phyloP scores from a whole-genome alignment of 2,113 vertebrate species.

The Prinia subflava region DNA sequence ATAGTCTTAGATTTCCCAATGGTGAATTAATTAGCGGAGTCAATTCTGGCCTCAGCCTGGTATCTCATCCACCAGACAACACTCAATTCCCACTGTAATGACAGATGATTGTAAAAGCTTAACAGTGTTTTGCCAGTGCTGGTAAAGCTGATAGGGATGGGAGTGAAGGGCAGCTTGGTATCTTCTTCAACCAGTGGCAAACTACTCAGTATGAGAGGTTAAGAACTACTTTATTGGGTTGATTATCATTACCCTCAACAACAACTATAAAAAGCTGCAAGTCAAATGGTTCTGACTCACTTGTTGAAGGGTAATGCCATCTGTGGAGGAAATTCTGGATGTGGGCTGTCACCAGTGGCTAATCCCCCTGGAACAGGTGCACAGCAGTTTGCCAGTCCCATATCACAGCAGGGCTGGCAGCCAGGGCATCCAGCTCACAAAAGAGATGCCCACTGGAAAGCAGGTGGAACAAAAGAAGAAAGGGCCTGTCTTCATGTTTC shows the following conservation, averaged over 20 bases:
- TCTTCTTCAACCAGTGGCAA: not conserved
- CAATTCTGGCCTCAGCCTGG: slow-evolving; percentile 17
- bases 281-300: slow-evolving; percentile 53
- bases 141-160: not conserved
- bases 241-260: not conserved
- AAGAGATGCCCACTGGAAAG: not conserved
- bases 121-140: not conserved
- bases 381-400: not conserved
- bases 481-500: not conserved
- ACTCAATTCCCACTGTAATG: not conserved
- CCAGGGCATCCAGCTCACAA: not conserved
- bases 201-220: not conserved
- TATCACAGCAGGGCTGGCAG: not conserved
- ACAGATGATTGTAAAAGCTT: not conserved
- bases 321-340: slow-evolving; percentile 32
- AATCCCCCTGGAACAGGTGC: slow-evolving; percentile 38
- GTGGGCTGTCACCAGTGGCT: not conserved
- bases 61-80: slow-evolving; percentile 23
- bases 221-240: slow-evolving; percentile 9
- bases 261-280: slow-evolving; percentile 55
- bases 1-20: slow-evolving; percentile 29
- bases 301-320: slow-evolving; percentile 27
- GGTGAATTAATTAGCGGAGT: slow-evolving; percentile 30
- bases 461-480: not conserved
- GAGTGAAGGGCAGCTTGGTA: not conserved